Evolutionary conservation across 2,888 invertebrate genomes (phyloP).

Genomic region (Deroplatys truncata): DNA sequence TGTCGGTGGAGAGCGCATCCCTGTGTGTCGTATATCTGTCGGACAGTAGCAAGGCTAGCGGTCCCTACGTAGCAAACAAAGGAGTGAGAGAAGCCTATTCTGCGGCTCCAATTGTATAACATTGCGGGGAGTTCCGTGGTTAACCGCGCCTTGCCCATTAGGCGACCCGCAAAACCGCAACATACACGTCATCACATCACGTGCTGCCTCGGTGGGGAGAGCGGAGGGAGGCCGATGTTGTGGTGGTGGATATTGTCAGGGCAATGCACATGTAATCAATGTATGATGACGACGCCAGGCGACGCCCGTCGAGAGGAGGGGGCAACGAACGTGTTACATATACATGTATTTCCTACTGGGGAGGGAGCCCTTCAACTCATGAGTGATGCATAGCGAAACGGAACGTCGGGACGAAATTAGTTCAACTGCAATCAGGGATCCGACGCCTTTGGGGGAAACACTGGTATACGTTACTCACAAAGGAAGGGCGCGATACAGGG

Average conservation of each 20-base stretch:
- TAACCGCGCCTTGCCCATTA: conserved; percentile 29
- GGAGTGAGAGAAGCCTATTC: background rate
- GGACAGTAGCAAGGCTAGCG: background rate
- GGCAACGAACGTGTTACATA: background rate
- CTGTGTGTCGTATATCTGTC: conserved; percentile 3
- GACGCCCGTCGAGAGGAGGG: background rate
- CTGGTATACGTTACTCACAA: too few species aligned
- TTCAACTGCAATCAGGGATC: background rate
- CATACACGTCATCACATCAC: conserved; percentile 27
- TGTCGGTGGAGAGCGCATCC: conserved; percentile 3
- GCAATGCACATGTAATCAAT: conserved; percentile 21
- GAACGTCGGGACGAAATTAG: background rate
- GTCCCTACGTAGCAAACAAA: background rate
- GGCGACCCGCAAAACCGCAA: conserved; percentile 28
- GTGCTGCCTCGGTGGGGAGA: background rate
- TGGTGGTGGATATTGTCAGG: background rate
- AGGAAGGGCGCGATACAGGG: too few species aligned
- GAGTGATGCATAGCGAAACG: background rate
- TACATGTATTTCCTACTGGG: background rate
- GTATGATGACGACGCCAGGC: conserved; percentile 10
- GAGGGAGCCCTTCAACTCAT: background rate
- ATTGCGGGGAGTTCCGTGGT: conserved; percentile 26
- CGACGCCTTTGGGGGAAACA: background rate
- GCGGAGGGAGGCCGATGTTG: background rate
- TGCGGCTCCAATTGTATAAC: conserved; percentile 22